Evolutionary conservation across 2,888 invertebrate genomes (phyloP).

Genomic region (Poecilobothrus nobilitatus): DNA sequence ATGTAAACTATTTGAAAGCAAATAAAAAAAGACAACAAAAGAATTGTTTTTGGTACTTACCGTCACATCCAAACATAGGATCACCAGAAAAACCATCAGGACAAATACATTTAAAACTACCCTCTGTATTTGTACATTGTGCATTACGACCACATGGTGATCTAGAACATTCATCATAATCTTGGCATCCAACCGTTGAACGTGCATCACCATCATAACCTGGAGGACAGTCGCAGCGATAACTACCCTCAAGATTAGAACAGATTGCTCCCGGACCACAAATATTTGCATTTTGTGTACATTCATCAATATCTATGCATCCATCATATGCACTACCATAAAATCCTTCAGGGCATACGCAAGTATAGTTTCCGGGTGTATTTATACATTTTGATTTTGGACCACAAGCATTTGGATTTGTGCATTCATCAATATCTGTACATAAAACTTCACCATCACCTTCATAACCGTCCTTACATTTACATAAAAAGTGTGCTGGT

Average conservation of each 20-base stretch:
- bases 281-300: slow-evolving; percentile 55
- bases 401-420: slow-evolving; percentile 71
- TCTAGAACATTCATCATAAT: slow-evolving; percentile 66
- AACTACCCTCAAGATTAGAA: slow-evolving; percentile 68
- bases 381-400: slow-evolving; percentile 73
- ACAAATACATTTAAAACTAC: slow-evolving; percentile 71
- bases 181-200: slow-evolving; percentile 57
- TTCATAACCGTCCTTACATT: slow-evolving; percentile 82
- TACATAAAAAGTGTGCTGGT: slow-evolving; percentile 89
- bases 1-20: background rate
- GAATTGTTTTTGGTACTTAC: slow-evolving; percentile 45
- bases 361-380: slow-evolving; percentile 78
- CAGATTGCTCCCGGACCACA: slow-evolving; percentile 76
- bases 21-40: background rate
- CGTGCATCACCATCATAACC: slow-evolving; percentile 75
- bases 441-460: slow-evolving; percentile 86
- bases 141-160: slow-evolving; percentile 72
- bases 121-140: slow-evolving; percentile 68
- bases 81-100: slow-evolving; percentile 76
- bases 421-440: slow-evolving; percentile 82
- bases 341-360: slow-evolving; percentile 73
- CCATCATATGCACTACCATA: slow-evolving; percentile 73
- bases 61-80: slow-evolving; percentile 64
- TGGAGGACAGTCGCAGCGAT: slow-evolving; percentile 74
- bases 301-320: slow-evolving; percentile 79